Conservation (phyloP, 1,140 invertebrate species). For the Acyrthosiphon pisum region DNA sequence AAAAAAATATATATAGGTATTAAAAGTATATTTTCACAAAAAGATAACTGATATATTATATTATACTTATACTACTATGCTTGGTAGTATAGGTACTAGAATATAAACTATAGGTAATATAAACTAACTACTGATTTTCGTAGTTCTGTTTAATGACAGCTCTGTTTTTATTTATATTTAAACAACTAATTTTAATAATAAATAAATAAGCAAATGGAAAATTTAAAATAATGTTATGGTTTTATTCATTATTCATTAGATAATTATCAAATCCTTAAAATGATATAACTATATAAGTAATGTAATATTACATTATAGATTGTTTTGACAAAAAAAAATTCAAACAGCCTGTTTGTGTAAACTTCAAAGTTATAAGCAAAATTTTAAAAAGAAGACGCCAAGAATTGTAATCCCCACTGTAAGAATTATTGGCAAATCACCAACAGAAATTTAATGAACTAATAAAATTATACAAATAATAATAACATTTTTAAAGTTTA, state of each 20-base stretch:
- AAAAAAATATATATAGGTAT: not conserved
- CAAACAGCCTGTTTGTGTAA: conserved; percentile 17
- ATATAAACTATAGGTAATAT: not conserved
- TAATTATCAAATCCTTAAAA: not conserved
- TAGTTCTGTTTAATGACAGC: not conserved
- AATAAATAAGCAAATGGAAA: not conserved
- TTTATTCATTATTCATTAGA: not conserved
- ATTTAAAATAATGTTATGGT: not conserved
- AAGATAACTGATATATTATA: not conserved
- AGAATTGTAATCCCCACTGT: not conserved
- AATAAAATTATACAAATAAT: conserved; percentile 50
- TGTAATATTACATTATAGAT: not conserved
- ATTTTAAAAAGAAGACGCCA: conserved; percentile 25
- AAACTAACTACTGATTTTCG: not conserved
- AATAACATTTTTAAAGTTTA: not conserved
- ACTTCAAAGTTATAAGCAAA: conserved; percentile 28
- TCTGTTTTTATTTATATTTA: not conserved
- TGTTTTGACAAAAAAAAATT: not conserved
- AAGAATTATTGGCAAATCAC: not conserved
- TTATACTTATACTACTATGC: not conserved
- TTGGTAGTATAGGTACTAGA: too few relatives aligned
- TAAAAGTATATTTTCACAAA: not conserved
- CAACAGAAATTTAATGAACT: conserved; percentile 36
- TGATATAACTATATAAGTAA: not conserved
- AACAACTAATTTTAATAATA: not conserved